Percentiles rank a stretch among this genome's conserved stretches.
phyloP scores from a whole-genome alignment of 1,140 invertebrate genomes.

The Polypedilum pembai region DNA sequence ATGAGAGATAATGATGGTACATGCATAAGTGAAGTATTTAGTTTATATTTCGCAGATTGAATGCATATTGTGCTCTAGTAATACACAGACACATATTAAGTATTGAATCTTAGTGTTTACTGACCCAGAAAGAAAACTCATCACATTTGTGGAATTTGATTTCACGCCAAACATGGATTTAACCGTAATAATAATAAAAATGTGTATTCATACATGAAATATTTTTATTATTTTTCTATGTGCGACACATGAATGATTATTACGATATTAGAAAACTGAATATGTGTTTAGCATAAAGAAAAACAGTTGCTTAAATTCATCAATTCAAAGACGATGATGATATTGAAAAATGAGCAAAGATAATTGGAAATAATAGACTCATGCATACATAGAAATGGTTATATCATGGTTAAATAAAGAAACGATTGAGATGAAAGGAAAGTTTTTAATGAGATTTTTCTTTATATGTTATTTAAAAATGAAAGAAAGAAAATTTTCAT shows the following conservation, averaged over 20 bases:
- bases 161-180: constrained; percentile 4
- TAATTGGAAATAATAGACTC: neutral
- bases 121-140: constrained; percentile 1
- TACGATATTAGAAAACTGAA: neutral
- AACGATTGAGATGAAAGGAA: neutral
- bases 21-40: neutral
- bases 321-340: neutral
- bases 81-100: no score
- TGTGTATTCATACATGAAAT: neutral
- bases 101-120: neutral
- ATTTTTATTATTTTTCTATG: neutral
- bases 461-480: no score
- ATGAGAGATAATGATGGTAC: neutral
- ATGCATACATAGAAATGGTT: neutral
- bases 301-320: neutral
- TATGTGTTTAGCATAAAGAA: no score
- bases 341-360: constrained; percentile 2
- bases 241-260: neutral
- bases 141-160: neutral
- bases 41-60: no score
- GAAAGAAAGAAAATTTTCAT: no score
- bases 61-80: no score
- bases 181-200: neutral
- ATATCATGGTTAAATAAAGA: neutral
- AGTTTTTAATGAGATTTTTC: constrained; percentile 29